These are phyloP conservation scores for Nesogale talazaci DNA, from an alignment of 2,113 vertebrate genomes.

Conservation along the genomic window DNA sequence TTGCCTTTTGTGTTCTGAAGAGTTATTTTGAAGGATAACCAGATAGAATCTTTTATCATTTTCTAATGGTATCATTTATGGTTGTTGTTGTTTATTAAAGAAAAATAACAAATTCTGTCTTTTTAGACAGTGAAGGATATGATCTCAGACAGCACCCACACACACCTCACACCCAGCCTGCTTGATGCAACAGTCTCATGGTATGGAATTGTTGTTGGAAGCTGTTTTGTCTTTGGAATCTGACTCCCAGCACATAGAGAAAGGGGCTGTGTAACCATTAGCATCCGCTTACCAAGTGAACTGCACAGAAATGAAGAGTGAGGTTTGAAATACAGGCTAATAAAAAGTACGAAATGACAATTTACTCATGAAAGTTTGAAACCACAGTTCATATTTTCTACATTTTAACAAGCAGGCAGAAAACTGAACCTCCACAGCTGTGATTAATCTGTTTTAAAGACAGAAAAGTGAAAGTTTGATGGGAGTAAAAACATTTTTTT, in stretches of 20 bases:
- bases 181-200: not conserved
- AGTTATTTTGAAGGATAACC: slow-evolving; percentile 3
- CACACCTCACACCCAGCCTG: not conserved
- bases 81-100: not conserved
- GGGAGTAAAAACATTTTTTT: slow-evolving; percentile 46
- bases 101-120: not conserved
- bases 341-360: slow-evolving; percentile 62
- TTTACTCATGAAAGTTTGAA: slow-evolving; percentile 58
- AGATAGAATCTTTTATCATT: not conserved
- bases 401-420: slow-evolving; percentile 65
- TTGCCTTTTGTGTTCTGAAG: not conserved
- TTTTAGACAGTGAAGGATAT: slow-evolving; percentile 31
- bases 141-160: not conserved
- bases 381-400: slow-evolving; percentile 47
- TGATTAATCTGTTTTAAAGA: slow-evolving; percentile 62
- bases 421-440: slow-evolving; percentile 32
- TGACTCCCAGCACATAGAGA: slow-evolving; percentile 27
- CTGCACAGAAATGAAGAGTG: not conserved
- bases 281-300: not conserved
- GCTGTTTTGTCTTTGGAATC: slow-evolving; percentile 41
- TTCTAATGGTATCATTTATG: not conserved
- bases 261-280: slow-evolving; percentile 28
- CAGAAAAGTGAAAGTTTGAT: slow-evolving; percentile 54
- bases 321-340: slow-evolving; percentile 48
- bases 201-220: not conserved